Percentiles rank a stretch among this genome's conserved stretches.
phyloP scores from a whole-genome alignment of 1,140 invertebrate species.

The Andrena cerasifolii region DNA sequence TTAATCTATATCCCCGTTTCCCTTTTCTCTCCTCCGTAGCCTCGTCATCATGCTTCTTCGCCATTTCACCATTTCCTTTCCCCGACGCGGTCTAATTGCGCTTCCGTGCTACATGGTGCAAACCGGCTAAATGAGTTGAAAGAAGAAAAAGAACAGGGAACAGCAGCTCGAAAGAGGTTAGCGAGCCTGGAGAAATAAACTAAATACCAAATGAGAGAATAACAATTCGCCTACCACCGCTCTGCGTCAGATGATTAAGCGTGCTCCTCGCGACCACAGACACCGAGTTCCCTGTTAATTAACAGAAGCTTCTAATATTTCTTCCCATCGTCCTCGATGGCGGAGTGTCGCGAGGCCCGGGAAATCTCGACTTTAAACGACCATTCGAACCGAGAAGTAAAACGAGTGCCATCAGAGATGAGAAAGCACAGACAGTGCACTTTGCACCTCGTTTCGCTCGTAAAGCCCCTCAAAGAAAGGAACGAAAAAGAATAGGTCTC shows the following conservation, averaged over 20 bases:
- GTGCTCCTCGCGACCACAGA: too few species aligned
- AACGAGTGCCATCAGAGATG: too few species aligned
- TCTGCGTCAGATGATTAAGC: not conserved
- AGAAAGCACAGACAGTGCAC: too few species aligned
- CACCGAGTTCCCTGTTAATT: not conserved
- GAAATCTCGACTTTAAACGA: too few species aligned
- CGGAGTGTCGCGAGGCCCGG: too few species aligned
- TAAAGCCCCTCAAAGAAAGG: too few species aligned
- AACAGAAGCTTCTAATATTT: too few species aligned
- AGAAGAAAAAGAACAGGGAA: slow-evolving; percentile 8
- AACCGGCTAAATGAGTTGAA: slow-evolving; percentile 30
- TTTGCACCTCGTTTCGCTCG: not conserved
- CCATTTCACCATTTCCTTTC: slow-evolving; percentile 32
- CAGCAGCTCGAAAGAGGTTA: not conserved
- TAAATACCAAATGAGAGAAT: not conserved
- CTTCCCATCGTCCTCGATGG: not conserved
- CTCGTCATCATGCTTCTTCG: slow-evolving; percentile 25
- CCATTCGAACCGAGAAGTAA: too few species aligned
- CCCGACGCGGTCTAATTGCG: slow-evolving; percentile 43
- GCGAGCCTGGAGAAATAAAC: not conserved
- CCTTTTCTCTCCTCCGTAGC: slow-evolving; percentile 7
- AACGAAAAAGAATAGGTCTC: too few species aligned
- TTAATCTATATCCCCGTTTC: slow-evolving; percentile 23
- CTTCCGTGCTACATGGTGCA: slow-evolving; percentile 26
- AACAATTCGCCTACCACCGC: not conserved